These are phyloP conservation scores for Lydus trimaculatus DNA, from an alignment of 2,888 invertebrate genomes.

Conservation along the genomic window DNA sequence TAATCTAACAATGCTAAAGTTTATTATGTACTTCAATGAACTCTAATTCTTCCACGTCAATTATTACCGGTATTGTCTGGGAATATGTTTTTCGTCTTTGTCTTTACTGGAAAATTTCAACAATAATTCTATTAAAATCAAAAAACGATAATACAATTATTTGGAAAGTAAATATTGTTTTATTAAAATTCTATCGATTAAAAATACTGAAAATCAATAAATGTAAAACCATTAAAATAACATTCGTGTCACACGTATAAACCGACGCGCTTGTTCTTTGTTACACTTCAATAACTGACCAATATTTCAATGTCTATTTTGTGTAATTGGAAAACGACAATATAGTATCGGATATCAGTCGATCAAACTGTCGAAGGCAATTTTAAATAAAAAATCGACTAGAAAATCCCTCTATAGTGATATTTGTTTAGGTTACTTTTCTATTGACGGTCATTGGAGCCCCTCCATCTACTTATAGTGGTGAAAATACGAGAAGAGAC, in stretches of 20 bases:
- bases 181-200: too few relatives aligned
- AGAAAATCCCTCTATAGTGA: conserved; percentile 45
- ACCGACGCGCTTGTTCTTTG: conserved; percentile 19
- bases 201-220: neutral
- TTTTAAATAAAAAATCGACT: conserved; percentile 51
- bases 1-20: neutral
- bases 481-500: neutral
- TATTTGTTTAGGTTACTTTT: conserved; percentile 31
- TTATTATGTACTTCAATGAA: neutral
- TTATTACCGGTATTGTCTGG: neutral
- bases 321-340: conserved; percentile 47
- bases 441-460: conserved; percentile 26
- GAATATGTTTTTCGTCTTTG: conserved; percentile 4
- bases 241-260: neutral
- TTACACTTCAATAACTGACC: conserved; percentile 27
- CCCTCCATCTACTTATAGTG: neutral
- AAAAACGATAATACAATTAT: neutral
- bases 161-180: too few relatives aligned
- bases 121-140: neutral
- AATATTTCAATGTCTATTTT: conserved; percentile 34
- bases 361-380: conserved; percentile 53
- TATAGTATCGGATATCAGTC: conserved; percentile 49
- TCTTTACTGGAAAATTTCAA: neutral
- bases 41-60: neutral
- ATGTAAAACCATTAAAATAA: neutral